Conservation (phyloP, 2,113 vertebrate species). For the Plecotus auritus region DNA sequence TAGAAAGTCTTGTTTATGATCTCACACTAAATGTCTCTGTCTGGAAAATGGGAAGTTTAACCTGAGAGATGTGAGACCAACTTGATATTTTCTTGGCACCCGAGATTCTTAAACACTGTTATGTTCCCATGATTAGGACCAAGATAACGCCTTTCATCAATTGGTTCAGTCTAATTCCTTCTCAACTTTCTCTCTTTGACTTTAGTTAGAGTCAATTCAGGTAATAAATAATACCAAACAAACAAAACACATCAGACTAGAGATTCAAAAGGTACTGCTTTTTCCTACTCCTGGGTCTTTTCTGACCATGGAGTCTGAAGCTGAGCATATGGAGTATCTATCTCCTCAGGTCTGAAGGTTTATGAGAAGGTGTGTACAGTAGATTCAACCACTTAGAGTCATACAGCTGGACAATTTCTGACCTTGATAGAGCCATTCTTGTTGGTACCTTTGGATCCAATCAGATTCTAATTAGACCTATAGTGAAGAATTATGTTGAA, state of each 20-base stretch:
- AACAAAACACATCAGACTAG: neutral
- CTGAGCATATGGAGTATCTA: neutral
- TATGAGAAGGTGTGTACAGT: neutral
- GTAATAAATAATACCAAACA: neutral
- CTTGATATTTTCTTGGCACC: neutral
- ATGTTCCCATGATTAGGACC: neutral
- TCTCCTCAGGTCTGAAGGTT: neutral
- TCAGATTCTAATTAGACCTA: neutral
- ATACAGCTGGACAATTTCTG: neutral
- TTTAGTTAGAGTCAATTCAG: constrained; percentile 8
- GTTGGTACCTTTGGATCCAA: neutral
- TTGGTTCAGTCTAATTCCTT: neutral
- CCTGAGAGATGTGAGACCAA: neutral
- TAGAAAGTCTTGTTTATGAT: neutral
- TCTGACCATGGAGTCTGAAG: neutral
- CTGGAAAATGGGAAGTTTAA: neutral
- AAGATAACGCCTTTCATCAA: neutral
- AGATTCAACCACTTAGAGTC: neutral
- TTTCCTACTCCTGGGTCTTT: neutral
- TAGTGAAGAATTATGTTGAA: constrained; percentile 26
- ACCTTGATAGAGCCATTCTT: neutral
- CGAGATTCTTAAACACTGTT: neutral
- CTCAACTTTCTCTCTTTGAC: neutral
- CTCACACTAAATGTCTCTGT: neutral
- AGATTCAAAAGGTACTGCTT: neutral